Evolutionary conservation across 2,888 invertebrate genomes (phyloP).

Genomic region (Aelia acuminata): DNA sequence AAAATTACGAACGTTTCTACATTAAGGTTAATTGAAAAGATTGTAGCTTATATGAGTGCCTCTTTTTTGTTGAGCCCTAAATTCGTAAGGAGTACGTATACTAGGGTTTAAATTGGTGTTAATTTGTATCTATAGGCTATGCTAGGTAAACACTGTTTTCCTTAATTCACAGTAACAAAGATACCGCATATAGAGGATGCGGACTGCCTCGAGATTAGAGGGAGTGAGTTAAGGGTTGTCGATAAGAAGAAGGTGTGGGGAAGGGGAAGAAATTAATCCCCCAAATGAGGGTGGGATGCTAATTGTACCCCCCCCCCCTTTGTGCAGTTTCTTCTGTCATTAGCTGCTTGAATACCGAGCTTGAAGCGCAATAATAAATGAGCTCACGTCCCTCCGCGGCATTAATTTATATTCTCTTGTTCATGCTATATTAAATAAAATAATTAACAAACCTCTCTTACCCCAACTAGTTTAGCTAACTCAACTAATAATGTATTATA

Average conservation of each 20-base stretch:
- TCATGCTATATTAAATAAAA: background rate
- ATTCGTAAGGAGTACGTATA: too few relatives aligned
- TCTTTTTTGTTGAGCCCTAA: too few relatives aligned
- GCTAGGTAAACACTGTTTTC: too few relatives aligned
- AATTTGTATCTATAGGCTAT: too few relatives aligned
- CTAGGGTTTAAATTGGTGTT: too few relatives aligned
- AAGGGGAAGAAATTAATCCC: conserved; percentile 16
- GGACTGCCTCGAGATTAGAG: background rate
- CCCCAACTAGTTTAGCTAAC: too few relatives aligned
- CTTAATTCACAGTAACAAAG: background rate
- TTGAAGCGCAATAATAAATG: background rate
- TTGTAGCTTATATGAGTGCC: too few relatives aligned
- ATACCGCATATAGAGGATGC: background rate
- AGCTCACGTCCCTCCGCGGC: background rate
- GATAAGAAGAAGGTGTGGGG: background rate
- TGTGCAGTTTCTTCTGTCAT: background rate
- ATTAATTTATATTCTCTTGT: background rate
- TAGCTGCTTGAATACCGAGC: background rate
- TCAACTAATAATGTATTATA: too few relatives aligned
- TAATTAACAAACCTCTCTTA: too few relatives aligned
- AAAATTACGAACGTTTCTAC: too few relatives aligned
- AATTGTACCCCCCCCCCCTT: background rate
- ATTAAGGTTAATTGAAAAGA: too few relatives aligned
- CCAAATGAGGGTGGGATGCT: background rate
- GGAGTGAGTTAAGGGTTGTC: background rate